These are phyloP conservation scores for Acanthisitta chloris DNA, from an alignment of 2,113 vertebrate genomes.

Conservation along the genomic window DNA sequence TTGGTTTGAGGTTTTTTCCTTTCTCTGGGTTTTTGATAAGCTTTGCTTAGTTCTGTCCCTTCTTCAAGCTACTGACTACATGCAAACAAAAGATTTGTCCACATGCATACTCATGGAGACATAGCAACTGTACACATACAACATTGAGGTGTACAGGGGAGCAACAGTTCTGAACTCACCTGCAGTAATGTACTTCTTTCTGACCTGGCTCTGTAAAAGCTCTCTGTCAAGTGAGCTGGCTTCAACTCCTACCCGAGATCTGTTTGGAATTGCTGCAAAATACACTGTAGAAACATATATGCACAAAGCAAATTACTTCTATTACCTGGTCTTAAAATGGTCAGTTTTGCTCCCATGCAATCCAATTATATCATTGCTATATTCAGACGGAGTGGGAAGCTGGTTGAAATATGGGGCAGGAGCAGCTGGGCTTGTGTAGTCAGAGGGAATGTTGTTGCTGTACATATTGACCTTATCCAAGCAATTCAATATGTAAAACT, in stretches of 20 bases:
- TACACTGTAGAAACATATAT: not conserved
- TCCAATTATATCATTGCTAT: not conserved
- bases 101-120: not conserved
- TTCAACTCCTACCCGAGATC: not conserved
- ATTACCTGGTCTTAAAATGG: not conserved
- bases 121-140: not conserved
- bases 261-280: not conserved
- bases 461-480: slow-evolving; percentile 35
- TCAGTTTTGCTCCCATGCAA: not conserved
- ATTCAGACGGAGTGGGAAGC: not conserved
- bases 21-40: not conserved
- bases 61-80: not conserved
- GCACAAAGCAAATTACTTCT: not conserved
- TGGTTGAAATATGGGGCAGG: slow-evolving; percentile 7
- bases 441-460: slow-evolving; percentile 12
- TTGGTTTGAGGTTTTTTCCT: not conserved
- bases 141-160: not conserved
- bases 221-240: not conserved
- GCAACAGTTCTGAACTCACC: not conserved
- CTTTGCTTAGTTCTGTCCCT: not conserved
- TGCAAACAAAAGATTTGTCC: not conserved
- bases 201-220: not conserved
- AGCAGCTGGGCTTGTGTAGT: slow-evolving; percentile 39
- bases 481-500: slow-evolving; percentile 49
- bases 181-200: not conserved